Conservation (phyloP, 2,797 vertebrate species). For the Aphelocoma californica region DNA sequence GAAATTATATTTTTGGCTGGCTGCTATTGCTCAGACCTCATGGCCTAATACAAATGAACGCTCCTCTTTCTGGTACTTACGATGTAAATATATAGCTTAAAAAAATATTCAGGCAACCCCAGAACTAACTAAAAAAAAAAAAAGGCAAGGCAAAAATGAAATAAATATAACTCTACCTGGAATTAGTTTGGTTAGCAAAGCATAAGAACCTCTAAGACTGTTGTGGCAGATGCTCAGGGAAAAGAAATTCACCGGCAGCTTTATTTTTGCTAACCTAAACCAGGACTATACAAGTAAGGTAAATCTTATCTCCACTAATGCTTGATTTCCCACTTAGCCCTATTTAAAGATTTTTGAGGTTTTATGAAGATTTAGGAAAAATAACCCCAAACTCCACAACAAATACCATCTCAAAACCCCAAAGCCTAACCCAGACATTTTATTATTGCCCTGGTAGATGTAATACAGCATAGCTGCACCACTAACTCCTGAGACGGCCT, state of each 20-base stretch:
- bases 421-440: background rate
- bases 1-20: background rate
- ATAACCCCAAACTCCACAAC: background rate
- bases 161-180: background rate
- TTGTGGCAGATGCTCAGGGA: conserved; percentile 13
- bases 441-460: background rate
- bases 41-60: background rate
- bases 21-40: background rate
- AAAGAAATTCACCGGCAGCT: background rate
- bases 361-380: background rate
- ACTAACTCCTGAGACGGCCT: background rate
- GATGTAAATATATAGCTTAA: background rate
- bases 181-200: background rate
- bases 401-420: background rate
- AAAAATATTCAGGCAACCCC: background rate
- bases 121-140: background rate
- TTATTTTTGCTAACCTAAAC: background rate
- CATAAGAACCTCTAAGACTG: background rate
- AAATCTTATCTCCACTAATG: background rate
- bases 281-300: conserved; percentile 8
- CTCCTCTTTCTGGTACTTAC: background rate
- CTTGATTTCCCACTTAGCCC: conserved; percentile 3
- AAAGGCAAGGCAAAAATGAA: background rate
- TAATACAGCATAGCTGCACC: background rate
- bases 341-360: conserved; percentile 29